Evolutionary conservation across 2,113 vertebrate species (phyloP), one percentile per base, ranked within the genome.

Genomic region (Pongo abelii): DNA sequence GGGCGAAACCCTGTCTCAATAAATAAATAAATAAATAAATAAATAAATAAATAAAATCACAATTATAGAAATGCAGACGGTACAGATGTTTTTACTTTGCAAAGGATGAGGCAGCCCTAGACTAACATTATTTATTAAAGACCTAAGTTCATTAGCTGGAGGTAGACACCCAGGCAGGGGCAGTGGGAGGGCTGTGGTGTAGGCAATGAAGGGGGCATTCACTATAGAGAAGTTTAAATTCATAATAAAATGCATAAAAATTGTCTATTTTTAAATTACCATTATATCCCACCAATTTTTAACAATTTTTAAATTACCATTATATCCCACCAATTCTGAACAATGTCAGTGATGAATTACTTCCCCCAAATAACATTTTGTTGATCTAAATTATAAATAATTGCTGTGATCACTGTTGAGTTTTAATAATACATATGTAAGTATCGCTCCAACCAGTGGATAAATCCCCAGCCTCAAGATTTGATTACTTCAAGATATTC

Each of bases 91-190:
- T 69, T 78, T 55, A 52, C 30, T 67, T 64, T 72, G 17, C 4
- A 72, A 86, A 67, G 3, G 43, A 50, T 14, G 8, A 70, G 43
- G 7, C 9, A 78, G 13, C n/a, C 27, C 30, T 40, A 20, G 22
- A 77, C 30, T 43, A 17, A 17, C 1, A 11, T 11, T 13, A 30
- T 18, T 12, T 84, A 32, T 48, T 61, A 80, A 64, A 16, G 17
- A 43, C 11, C n/a, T 22, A 79, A 84, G 55, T 13, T 35, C 12
- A 7, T 27, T 25, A 46, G 3, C n/a, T 38, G 7, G 17, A 7
- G n/a, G 14, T 48, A 8, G 78, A 11, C 43, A 14, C 46, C 5
- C 27, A 3, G 12, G 27, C 2, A 6, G 2, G 3, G 16, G 14
- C 20, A 13, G 48, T 16, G 12, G 6, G 23, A 69, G 5, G 9